Conservation (phyloP, 2,113 vertebrate species). For the Parus major region DNA sequence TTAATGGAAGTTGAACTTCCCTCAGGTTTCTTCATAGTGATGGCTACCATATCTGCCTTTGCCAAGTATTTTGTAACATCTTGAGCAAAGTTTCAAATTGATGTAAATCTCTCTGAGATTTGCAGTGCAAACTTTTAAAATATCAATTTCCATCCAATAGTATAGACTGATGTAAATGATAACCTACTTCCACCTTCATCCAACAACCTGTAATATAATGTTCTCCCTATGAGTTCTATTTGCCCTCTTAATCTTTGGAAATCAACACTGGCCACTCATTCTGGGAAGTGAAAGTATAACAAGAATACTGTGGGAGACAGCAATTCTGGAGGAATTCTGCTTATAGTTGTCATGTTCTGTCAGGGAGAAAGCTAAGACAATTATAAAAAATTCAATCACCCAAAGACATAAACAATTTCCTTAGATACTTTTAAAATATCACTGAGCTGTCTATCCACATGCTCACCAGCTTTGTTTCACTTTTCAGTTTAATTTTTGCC, state of each 20-base stretch:
- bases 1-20: not conserved
- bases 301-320: not conserved
- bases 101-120: not conserved
- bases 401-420: not conserved
- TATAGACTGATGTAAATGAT: not conserved
- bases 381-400: rapidly evolving
- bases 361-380: not conserved
- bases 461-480: not conserved
- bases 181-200: not conserved
- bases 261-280: not conserved
- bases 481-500: not conserved
- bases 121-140: not conserved
- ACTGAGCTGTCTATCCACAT: not conserved
- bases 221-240: not conserved
- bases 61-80: not conserved
- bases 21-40: not conserved
- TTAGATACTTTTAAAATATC: not conserved
- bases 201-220: not conserved
- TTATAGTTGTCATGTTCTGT: not conserved
- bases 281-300: not conserved
- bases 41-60: not conserved
- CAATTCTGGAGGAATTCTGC: not conserved
- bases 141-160: not conserved
- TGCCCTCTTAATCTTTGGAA: not conserved
- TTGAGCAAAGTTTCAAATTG: not conserved